phyloP scores from a whole-genome alignment of 2,888 invertebrate genomes.

The Meganola albula region DNA sequence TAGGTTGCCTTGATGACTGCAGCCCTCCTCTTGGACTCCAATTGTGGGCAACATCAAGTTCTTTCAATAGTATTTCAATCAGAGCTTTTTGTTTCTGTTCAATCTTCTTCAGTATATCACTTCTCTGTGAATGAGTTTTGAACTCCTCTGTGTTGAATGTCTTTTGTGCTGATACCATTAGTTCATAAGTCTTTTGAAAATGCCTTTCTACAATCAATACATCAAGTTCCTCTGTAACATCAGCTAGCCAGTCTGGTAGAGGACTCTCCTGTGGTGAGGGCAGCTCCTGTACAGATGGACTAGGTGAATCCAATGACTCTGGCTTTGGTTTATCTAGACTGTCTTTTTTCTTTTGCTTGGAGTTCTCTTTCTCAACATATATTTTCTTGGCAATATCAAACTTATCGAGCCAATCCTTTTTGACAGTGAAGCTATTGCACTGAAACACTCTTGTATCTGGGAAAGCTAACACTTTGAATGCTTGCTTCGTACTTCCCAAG shows the following conservation, averaged over 20 bases:
- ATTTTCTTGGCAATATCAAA: constrained; percentile 94
- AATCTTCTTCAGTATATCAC: constrained; percentile 74
- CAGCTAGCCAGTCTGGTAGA: constrained; percentile 91
- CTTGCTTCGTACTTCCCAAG: constrained; percentile 92
- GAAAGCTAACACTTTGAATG: constrained; percentile 95
- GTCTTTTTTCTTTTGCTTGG: constrained; percentile 73
- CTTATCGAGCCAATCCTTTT: constrained; percentile 96
- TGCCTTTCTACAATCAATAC: constrained; percentile 96
- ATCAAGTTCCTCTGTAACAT: constrained; percentile 95
- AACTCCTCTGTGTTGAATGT: constrained; percentile 58
- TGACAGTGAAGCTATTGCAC: constrained; percentile 86
- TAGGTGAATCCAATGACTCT: constrained; percentile 64
- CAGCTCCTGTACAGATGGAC: constrained; percentile 65
- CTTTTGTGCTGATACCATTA: constrained; percentile 80
- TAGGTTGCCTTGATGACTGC: constrained; percentile 89
- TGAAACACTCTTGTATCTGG: constrained; percentile 96
- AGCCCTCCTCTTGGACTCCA: constrained; percentile 94
- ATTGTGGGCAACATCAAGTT: constrained; percentile 92
- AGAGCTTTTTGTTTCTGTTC: constrained; percentile 85
- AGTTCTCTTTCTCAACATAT: constrained; percentile 80
- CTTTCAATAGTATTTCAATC: constrained; percentile 92
- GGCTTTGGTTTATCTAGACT: constrained; percentile 57
- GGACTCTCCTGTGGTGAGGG: constrained; percentile 58
- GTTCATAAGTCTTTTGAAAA: constrained; percentile 92
- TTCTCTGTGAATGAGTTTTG: constrained; percentile 55